Evolutionary conservation across 92 coral and sea anemone genomes (phyloP), one percentile per base, ranked within the genome.

Genomic region (Montipora capitata): DNA sequence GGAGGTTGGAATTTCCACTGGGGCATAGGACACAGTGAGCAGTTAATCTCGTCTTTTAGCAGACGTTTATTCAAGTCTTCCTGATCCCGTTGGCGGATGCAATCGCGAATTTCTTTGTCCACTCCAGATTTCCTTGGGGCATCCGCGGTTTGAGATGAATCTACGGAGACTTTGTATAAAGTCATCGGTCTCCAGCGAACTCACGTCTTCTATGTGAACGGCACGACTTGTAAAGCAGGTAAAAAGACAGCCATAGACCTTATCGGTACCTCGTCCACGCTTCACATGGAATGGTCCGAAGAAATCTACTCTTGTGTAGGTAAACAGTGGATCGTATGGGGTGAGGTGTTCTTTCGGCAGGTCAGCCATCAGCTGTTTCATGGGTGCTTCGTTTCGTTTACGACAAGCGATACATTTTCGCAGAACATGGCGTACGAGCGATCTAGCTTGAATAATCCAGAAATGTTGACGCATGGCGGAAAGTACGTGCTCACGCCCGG

Each of bases 131-230:
- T 87, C 91, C 39, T 61, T 73, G 13, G 82, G 81, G 1, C 69
- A 72, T 4, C 88, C 88, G 16, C 92, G 75, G 14, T 49, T 13
- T 1, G 70, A 5, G 5, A 70, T 58, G 20, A 88, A 88, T 38
- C 92, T 74, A 27, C 66, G 14, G 8, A 88, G 79, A 57, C 72
- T 75, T 72, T 82, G 89, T 5, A 82, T 71, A 12, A 85, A 76
- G 71, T 76, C 77, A 45, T 89, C 85, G 17, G 94, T 85, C 61
- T 61, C 86, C 44, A 90, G 61, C 14, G 93, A 89, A 10, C 93
- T 75, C 57, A 71, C 93, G 93, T 45, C 7, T 75, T 85, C 39
- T 82, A 90, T 1, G 77, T 81, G 70, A 85, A 85, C 72, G 79
- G 67, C 51, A 7, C 7, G 4, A 3, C 7, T 45, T 7, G 51